These are phyloP conservation scores for Drosophila ohnishii DNA, from an alignment of 1,140 invertebrate species.

Conservation along the genomic window DNA sequence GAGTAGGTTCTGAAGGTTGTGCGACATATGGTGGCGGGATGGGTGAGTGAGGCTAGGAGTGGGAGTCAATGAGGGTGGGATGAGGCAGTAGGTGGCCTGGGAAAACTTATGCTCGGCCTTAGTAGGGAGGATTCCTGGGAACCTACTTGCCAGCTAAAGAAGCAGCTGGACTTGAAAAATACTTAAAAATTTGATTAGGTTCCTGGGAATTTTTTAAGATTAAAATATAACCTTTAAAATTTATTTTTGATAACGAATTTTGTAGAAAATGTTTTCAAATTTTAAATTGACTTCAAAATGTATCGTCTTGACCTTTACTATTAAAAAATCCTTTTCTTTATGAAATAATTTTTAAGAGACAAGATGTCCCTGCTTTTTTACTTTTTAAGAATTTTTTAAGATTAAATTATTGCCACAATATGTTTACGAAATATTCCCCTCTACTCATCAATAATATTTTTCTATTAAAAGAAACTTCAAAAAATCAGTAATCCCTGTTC, in stretches of 20 bases:
- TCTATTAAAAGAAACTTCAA: too few species aligned
- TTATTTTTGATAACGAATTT: not conserved
- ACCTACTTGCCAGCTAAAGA: not conserved
- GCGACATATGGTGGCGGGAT: constrained; percentile 24
- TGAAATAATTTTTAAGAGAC: too few species aligned
- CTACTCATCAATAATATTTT: not conserved
- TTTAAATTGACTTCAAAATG: too few species aligned
- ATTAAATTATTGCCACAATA: too few species aligned
- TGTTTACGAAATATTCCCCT: not conserved
- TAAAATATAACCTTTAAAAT: not conserved
- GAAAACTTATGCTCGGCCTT: constrained; percentile 19
- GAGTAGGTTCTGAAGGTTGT: constrained; percentile 14
- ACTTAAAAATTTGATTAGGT: not conserved
- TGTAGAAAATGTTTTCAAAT: not conserved
- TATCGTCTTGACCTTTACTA: too few species aligned
- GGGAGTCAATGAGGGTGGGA: constrained; percentile 2
- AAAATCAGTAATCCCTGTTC: not conserved
- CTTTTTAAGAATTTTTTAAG: too few species aligned
- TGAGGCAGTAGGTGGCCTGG: constrained; percentile 16
- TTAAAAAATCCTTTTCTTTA: too few species aligned
- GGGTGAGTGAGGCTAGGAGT: constrained; percentile 7
- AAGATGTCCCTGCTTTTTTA: not conserved
- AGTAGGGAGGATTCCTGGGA: constrained; percentile 14
- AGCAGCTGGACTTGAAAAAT: constrained; percentile 15
- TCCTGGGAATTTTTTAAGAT: too few species aligned